Conservation (phyloP, 2,888 invertebrate species). For the Dicyrtomina minuta region DNA sequence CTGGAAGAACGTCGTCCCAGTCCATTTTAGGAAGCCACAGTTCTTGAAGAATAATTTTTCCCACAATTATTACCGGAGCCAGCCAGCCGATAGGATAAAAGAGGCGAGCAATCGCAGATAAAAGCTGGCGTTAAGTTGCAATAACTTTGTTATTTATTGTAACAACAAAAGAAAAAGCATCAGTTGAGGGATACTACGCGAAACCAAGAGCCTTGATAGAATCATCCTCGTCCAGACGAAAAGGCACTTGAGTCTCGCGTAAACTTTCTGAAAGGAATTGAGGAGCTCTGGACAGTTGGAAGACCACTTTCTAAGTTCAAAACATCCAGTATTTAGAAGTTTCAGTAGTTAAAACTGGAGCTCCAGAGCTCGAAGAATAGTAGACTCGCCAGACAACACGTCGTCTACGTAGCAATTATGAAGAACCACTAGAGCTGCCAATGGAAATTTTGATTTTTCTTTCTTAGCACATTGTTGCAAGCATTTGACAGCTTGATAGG, state of each 20-base stretch:
- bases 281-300: constrained; percentile 39
- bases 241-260: no score
- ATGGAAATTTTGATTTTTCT: constrained; percentile 47
- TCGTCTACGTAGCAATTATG: constrained; percentile 55
- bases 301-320: constrained; percentile 51
- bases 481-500: constrained; percentile 45
- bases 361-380: constrained; percentile 40
- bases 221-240: background rate
- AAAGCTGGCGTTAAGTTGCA: constrained; percentile 23
- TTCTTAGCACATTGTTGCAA: constrained; percentile 51
- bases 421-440: constrained; percentile 56
- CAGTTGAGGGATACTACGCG: constrained; percentile 23
- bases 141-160: background rate
- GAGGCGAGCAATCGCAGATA: constrained; percentile 23
- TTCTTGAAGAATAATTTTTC: constrained; percentile 32
- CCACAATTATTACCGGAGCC: constrained; percentile 29
- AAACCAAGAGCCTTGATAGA: constrained; percentile 33
- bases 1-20: background rate
- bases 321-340: constrained; percentile 38
- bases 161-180: constrained; percentile 19
- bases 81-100: constrained; percentile 37
- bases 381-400: constrained; percentile 48
- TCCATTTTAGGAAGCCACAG: background rate
- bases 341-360: background rate
- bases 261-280: background rate